Conservation (phyloP, 2,888 invertebrate genomes). For the Lingula anatina region DNA sequence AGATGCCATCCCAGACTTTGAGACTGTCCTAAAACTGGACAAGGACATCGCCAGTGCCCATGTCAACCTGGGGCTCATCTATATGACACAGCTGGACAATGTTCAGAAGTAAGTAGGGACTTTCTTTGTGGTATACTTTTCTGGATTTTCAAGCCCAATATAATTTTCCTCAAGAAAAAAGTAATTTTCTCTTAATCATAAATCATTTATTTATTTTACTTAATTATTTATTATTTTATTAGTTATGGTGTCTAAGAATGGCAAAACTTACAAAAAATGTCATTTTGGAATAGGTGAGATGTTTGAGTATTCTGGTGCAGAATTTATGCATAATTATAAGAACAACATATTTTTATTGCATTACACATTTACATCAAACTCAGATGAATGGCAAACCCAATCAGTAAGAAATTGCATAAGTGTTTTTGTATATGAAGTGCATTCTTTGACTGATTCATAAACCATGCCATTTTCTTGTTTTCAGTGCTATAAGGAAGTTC, state of each 20-base stretch:
- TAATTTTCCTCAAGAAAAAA: no score
- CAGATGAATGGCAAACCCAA: not conserved
- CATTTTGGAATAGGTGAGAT: no score
- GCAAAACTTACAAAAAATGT: no score
- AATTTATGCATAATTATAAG: no score
- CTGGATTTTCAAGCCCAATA: no score
- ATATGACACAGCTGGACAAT: constrained; percentile 42
- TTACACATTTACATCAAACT: not conserved
- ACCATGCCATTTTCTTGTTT: constrained; percentile 10
- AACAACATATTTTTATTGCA: not conserved
- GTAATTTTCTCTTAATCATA: no score
- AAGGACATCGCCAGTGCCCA: constrained; percentile 47
- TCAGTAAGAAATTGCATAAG: not conserved
- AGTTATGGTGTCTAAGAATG: no score
- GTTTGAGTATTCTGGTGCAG: no score
- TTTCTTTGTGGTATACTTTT: no score
- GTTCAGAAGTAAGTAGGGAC: constrained; percentile 41
- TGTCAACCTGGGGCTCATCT: constrained; percentile 49
- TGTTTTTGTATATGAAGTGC: not conserved
- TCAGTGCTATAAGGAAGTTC: constrained; percentile 49
- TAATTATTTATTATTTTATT: no score
- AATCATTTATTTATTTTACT: no score
- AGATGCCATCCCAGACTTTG: constrained; percentile 51
- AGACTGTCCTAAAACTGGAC: constrained; percentile 45
- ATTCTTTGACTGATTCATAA: not conserved